Evolutionary conservation across 1,140 invertebrate species (phyloP).

Genomic region (Drosophila carrolli): DNA sequence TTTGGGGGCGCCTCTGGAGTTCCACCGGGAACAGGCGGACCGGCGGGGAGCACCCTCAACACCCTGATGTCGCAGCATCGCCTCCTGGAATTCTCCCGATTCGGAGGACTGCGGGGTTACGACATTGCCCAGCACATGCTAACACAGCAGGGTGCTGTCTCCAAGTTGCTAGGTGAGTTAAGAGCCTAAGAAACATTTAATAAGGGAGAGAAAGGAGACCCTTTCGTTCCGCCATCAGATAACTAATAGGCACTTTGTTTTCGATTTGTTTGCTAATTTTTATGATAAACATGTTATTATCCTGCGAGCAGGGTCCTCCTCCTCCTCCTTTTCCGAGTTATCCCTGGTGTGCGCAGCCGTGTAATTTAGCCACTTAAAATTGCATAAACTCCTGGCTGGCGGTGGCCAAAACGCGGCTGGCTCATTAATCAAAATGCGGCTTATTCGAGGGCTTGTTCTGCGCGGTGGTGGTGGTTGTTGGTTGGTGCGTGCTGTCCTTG

Average conservation of each 20-base stretch:
- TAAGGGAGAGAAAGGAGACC: background rate
- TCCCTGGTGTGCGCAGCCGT: slow-evolving; percentile 32
- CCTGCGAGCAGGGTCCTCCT: slow-evolving; percentile 17
- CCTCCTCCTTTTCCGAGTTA: background rate
- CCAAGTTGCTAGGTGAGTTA: slow-evolving; percentile 93
- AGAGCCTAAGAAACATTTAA: background rate
- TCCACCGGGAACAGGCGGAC: slow-evolving; percentile 60
- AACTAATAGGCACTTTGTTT: slow-evolving; percentile 67
- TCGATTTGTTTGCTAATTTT: slow-evolving; percentile 80
- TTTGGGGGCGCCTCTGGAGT: slow-evolving; percentile 82
- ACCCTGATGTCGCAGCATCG: slow-evolving; percentile 90
- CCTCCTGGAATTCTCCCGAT: slow-evolving; percentile 92
- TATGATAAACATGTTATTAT: slow-evolving; percentile 79
- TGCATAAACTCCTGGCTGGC: slow-evolving; percentile 69
- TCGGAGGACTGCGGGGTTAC: slow-evolving; percentile 93
- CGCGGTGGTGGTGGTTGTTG: slow-evolving; percentile 1
- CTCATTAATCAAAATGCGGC: slow-evolving; percentile 64
- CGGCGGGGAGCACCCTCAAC: slow-evolving; percentile 87
- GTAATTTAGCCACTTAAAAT: slow-evolving; percentile 81
- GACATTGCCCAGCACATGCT: slow-evolving; percentile 95
- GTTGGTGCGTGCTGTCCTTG: slow-evolving; percentile 32
- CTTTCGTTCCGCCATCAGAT: slow-evolving; percentile 21
- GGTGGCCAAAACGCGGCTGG: slow-evolving; percentile 42
- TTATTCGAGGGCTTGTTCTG: slow-evolving; percentile 11
- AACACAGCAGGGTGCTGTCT: slow-evolving; percentile 95